These are phyloP conservation scores for Acanthococcus lagerstroemiae DNA, from an alignment of 2,888 invertebrate species.

Conservation along the genomic window DNA sequence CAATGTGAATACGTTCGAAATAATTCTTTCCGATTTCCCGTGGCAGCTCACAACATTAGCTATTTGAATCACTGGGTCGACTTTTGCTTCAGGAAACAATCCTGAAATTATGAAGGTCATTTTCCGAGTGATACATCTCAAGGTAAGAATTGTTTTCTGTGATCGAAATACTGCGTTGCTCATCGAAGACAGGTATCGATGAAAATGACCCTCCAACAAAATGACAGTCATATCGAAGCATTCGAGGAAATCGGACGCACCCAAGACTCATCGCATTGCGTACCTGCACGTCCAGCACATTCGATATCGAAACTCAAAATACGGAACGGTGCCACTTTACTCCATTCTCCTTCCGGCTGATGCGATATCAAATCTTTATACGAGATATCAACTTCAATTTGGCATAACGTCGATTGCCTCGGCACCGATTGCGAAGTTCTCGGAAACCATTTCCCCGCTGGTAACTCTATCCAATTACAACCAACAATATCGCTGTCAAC, in stretches of 20 bases:
- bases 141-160: no score
- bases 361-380: conserved; percentile 83
- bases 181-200: no score
- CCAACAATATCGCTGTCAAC: conserved; percentile 88
- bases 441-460: conserved; percentile 63
- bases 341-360: conserved; percentile 91
- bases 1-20: conserved; percentile 89
- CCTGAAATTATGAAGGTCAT: no score
- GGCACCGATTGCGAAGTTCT: conserved; percentile 44
- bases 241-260: conserved; percentile 63
- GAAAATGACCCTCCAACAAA: no score
- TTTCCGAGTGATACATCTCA: no score
- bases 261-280: conserved; percentile 79
- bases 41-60: conserved; percentile 94
- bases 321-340: conserved; percentile 87
- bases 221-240: background rate
- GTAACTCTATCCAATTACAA: conserved; percentile 95
- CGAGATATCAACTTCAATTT: conserved; percentile 81
- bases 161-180: no score
- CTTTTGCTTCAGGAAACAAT: conserved; percentile 90
- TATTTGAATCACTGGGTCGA: conserved; percentile 98
- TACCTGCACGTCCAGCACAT: conserved; percentile 95
- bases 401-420: conserved; percentile 58
- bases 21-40: conserved; percentile 78
- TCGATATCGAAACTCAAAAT: conserved; percentile 99